A percentile compares a stretch with the other conserved stretches of the same genome.
These are phyloP conservation scores for Oophaga sylvatica DNA, from an alignment of 2,797 vertebrate species.

Conservation along the genomic window DNA sequence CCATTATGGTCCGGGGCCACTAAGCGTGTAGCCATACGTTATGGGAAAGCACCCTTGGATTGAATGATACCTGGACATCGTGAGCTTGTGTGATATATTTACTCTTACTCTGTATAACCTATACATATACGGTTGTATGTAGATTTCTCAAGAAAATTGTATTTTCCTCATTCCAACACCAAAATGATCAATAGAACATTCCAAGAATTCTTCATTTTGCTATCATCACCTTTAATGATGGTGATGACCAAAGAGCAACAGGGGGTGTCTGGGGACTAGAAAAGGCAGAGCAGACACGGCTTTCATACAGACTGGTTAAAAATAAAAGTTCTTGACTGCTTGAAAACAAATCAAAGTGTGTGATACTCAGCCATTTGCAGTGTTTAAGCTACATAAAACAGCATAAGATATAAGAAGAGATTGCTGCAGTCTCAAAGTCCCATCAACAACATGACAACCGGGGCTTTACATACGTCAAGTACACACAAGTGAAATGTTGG, in stretches of 20 bases:
- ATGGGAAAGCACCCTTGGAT: no score
- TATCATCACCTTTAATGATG: no score
- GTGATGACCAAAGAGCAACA: not conserved
- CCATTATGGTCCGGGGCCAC: no score
- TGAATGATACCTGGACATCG: no score
- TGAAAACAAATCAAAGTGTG: conserved; percentile 38
- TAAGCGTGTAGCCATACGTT: no score
- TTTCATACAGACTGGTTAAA: not conserved
- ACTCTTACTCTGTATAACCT: not conserved
- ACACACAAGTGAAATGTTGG: conserved; percentile 21
- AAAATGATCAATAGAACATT: not conserved
- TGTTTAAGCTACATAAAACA: conserved; percentile 54
- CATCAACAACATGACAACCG: conserved; percentile 16
- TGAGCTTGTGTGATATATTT: no score
- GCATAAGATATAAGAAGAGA: conserved; percentile 63
- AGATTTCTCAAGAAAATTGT: not conserved
- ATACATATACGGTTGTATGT: not conserved
- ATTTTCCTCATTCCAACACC: not conserved
- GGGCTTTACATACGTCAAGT: conserved; percentile 38
- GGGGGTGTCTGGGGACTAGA: not conserved
- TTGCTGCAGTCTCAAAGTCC: conserved; percentile 26
- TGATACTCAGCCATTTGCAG: not conserved
- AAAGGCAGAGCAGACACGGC: not conserved
- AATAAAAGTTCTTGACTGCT: not conserved
- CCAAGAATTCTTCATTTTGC: not conserved